Conservation (phyloP, 1,140 invertebrate species). For the Schlechtendalia chinensis region DNA sequence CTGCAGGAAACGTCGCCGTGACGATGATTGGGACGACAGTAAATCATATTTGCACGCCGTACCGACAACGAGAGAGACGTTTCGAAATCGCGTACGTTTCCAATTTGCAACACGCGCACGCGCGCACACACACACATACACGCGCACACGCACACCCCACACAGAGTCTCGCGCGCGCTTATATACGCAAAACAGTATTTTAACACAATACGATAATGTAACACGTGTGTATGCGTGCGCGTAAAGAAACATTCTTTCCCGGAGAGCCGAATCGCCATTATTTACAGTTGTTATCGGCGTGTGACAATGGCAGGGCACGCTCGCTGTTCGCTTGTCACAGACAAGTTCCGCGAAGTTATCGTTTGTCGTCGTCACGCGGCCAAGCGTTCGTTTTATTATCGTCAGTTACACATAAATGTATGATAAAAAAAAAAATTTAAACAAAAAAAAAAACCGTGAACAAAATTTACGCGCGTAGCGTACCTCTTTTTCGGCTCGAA, state of each 20-base stretch:
- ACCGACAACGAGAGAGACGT: not conserved
- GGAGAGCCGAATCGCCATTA: not conserved
- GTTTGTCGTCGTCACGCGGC: not conserved
- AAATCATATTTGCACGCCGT: not conserved
- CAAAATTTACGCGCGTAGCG: not conserved
- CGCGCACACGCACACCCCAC: not conserved
- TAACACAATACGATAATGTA: not conserved
- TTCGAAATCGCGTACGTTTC: slow-evolving; percentile 37
- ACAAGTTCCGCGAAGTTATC: slow-evolving; percentile 28
- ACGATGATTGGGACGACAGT: not conserved
- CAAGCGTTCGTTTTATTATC: not conserved
- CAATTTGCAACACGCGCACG: not conserved
- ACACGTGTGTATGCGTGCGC: not conserved
- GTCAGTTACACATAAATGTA: not conserved
- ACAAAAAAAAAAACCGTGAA: not conserved
- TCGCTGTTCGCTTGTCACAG: not conserved
- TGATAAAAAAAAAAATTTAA: no score
- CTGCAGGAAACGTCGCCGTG: not conserved
- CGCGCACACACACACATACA: not conserved
- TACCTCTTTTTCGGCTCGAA: not conserved
- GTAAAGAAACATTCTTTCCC: not conserved
- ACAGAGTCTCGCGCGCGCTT: no score
- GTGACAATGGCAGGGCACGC: not conserved
- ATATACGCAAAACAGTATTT: no score
- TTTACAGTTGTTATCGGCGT: not conserved